Conservation (phyloP, 1,140 invertebrate genomes). For the Laupala kohalensis region DNA sequence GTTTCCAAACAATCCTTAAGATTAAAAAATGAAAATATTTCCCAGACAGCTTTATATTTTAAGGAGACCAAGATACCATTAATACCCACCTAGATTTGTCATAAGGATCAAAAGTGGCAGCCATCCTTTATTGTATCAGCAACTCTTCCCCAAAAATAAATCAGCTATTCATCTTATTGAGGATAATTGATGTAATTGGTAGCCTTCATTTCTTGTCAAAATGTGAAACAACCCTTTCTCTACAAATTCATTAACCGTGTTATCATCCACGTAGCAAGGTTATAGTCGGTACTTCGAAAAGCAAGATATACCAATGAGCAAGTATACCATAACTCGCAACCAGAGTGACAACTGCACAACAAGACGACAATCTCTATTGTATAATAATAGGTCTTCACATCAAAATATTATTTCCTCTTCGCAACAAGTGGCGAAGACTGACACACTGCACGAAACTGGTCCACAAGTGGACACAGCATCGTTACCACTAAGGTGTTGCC, state of each 20-base stretch:
- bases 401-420: not conserved
- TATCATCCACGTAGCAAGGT: not conserved
- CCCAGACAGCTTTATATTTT: no score
- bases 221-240: not conserved
- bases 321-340: no score
- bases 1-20: no score
- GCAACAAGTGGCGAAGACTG: not conserved
- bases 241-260: not conserved
- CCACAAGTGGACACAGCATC: not conserved
- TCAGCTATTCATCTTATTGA: not conserved
- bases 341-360: not conserved
- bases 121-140: constrained; percentile 31
- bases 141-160: not conserved
- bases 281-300: not conserved
- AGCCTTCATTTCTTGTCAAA: not conserved
- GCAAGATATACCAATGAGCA: not conserved
- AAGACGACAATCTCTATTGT: not conserved
- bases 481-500: not conserved
- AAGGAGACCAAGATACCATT: no score
- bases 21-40: no score
- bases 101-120: constrained; percentile 54
- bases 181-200: not conserved
- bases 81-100: constrained; percentile 47
- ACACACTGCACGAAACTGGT: not conserved
- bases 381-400: not conserved